A percentile compares a stretch with the other conserved stretches of the same genome.
phyloP scores from a whole-genome alignment of 2,888 invertebrate species.

The Agriopis leucophaearia region DNA sequence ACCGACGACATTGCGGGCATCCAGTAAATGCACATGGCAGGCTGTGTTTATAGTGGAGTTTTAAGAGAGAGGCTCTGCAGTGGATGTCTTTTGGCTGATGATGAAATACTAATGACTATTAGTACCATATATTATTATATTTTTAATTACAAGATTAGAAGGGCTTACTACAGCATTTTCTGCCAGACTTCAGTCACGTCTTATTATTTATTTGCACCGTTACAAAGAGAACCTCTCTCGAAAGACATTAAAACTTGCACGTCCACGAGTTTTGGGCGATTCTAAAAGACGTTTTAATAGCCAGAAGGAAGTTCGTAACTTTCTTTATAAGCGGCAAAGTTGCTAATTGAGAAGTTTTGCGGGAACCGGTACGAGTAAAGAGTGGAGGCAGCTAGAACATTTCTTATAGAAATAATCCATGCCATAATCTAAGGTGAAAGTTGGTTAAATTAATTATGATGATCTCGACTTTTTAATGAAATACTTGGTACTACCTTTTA shows the following conservation, averaged over 20 bases:
- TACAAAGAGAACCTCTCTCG: conserved; percentile 44
- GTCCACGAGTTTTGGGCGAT: conserved; percentile 46
- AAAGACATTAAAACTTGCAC: conserved; percentile 46
- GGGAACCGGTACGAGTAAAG: conserved; percentile 29
- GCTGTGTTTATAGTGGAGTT: too few species aligned
- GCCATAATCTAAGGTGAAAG: conserved; percentile 17
- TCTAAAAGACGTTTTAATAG: conserved; percentile 63
- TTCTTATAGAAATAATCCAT: conserved; percentile 19
- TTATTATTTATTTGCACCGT: conserved; percentile 29
- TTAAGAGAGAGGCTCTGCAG: too few species aligned
- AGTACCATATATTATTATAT: background rate
- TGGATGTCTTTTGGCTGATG: too few species aligned
- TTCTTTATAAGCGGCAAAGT: conserved; percentile 65
- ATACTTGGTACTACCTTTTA: background rate
- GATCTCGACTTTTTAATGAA: background rate
- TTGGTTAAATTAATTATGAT: conserved; percentile 14
- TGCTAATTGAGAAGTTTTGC: conserved; percentile 67
- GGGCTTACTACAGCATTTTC: background rate
- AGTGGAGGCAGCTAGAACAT: conserved; percentile 30
- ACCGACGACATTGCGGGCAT: too few species aligned
- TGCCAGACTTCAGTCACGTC: background rate
- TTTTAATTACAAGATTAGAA: background rate
- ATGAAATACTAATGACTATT: background rate
- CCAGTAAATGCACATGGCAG: too few species aligned
- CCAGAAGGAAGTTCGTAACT: conserved; percentile 59